Conservation (phyloP, 2,113 vertebrate species). For the Isichthys henryi region DNA sequence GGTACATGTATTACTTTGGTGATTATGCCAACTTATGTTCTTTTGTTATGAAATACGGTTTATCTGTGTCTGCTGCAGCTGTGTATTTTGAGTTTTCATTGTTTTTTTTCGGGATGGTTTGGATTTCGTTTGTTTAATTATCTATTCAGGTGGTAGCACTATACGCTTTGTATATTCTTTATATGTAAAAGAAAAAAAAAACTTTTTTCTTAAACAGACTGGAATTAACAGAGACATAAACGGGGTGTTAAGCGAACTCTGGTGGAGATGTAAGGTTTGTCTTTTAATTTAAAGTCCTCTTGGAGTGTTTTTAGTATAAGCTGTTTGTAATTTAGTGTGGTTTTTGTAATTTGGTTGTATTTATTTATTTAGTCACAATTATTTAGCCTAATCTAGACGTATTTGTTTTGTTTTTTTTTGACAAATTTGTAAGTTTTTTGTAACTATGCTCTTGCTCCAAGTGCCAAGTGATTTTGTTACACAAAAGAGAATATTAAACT, state of each 20-base stretch:
- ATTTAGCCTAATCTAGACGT: neutral
- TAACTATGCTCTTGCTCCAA: neutral
- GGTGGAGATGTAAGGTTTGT: neutral
- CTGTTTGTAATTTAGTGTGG: neutral
- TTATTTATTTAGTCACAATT: neutral
- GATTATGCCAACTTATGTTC: neutral
- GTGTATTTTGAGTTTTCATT: neutral
- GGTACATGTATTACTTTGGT: neutral
- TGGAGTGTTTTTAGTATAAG: neutral
- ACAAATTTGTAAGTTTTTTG: neutral
- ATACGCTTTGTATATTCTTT: neutral
- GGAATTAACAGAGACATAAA: neutral
- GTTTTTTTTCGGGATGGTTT: neutral
- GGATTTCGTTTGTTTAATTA: neutral
- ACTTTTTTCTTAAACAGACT: neutral
- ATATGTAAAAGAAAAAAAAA: neutral
- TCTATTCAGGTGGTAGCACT: neutral
- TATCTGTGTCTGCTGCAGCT: neutral
- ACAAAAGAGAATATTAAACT: neutral
- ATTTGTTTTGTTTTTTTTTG: neutral
- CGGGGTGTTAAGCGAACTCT: neutral
- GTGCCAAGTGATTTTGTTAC: neutral
- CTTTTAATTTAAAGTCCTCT: neutral
- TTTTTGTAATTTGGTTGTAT: neutral
- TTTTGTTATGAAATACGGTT: neutral